Evolutionary conservation across 2,888 invertebrate genomes (phyloP), one percentile per base, ranked within the genome.

Genomic region (Hemithea aestivaria): DNA sequence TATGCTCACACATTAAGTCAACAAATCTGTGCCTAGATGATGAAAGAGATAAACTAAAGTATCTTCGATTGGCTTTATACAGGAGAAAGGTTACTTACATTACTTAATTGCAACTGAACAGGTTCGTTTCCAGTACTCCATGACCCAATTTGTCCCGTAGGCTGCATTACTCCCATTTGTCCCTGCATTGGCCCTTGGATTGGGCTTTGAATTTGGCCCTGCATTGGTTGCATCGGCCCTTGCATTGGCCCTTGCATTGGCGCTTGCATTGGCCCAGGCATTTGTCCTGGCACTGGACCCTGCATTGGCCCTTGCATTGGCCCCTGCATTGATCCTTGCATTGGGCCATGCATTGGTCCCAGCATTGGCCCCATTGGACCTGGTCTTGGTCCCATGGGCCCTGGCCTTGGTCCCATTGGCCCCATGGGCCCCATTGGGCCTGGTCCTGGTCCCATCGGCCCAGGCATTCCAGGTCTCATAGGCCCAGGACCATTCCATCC

Each of bases 1-100:
- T n/a, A n/a, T n/a, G n/a, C n/a, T n/a, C n/a, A n/a, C n/a, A n/a
- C n/a, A n/a, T n/a, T n/a, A n/a, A n/a, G n/a, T n/a, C n/a, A n/a
- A n/a, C n/a, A n/a, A n/a, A n/a, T n/a, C n/a, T n/a, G n/a, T n/a
- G n/a, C n/a, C n/a, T n/a, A n/a, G n/a, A n/a, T n/a, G n/a, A n/a
- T n/a, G n/a, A n/a, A n/a, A n/a, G n/a, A n/a, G n/a, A n/a, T n/a
- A n/a, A n/a, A n/a, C n/a, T n/a, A n/a, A n/a, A n/a, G n/a, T n/a
- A n/a, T n/a, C n/a, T n/a, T n/a, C n/a, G n/a, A n/a, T n/a, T n/a
- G n/a, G n/a, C n/a, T n/a, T n/a, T n/a, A n/a, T n/a, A n/a, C n/a
- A n/a, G n/a, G n/a, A n/a, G n/a, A n/a, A 29, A 11, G 11, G 23
- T 24, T 51, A 69, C 73, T 70, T 27, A 72, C 73, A 49, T 69